Evolutionary conservation across 92 coral and sea anemone genomes (phyloP).

Genomic region (Epizoanthus fatuus): DNA sequence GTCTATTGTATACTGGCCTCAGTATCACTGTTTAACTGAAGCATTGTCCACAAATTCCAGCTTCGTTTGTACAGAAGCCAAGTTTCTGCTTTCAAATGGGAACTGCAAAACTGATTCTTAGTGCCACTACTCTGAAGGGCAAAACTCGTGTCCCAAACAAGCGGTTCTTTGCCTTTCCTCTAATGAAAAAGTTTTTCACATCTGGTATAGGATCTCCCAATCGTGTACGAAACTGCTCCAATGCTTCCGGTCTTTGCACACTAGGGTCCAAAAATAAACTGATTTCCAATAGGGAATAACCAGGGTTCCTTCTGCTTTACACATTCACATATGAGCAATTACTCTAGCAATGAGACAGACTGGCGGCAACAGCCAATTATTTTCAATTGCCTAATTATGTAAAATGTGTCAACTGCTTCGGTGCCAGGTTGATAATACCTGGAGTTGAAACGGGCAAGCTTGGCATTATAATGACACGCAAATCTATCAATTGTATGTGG

Average conservation of each 20-base stretch:
- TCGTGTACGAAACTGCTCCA: slow-evolving; percentile 1
- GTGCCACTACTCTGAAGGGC: neutral
- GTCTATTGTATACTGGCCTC: neutral
- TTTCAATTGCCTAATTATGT: no score
- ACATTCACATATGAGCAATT: slow-evolving; percentile 30
- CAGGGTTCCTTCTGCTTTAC: slow-evolving; percentile 40
- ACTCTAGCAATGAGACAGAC: slow-evolving; percentile 1
- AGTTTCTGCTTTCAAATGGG: neutral
- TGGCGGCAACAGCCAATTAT: slow-evolving; percentile 41
- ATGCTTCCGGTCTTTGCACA: slow-evolving; percentile 42
- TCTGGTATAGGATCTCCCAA: slow-evolving; percentile 1
- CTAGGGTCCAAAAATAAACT: slow-evolving; percentile 29
- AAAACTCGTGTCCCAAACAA: neutral
- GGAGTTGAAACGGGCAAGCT: slow-evolving; percentile 3
- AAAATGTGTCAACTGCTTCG: neutral
- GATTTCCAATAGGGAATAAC: slow-evolving; percentile 40
- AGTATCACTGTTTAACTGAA: neutral
- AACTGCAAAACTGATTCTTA: neutral
- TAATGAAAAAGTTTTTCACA: neutral
- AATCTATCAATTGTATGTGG: slow-evolving; percentile 12
- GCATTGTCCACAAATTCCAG: neutral
- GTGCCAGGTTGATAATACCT: neutral
- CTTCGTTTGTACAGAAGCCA: slow-evolving; percentile 11
- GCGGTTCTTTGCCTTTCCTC: slow-evolving; percentile 3
- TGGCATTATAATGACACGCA: slow-evolving; percentile 17